Conservation (phyloP, 2,888 invertebrate genomes). For the Caenorhabditis sulstoni region DNA sequence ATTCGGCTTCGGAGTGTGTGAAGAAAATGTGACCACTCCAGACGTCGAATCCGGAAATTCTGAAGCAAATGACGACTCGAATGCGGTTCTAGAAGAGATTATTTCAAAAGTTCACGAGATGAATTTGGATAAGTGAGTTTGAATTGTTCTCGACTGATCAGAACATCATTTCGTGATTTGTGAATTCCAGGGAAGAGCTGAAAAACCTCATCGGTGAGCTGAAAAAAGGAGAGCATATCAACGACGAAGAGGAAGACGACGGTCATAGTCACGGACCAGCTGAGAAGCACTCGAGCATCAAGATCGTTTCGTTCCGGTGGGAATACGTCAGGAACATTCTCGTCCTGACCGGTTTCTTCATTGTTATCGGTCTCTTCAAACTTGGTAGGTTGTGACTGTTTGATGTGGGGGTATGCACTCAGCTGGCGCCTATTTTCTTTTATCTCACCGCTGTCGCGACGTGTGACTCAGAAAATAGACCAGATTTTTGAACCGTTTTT, state of each 20-base stretch:
- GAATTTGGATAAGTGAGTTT: slow-evolving; percentile 26
- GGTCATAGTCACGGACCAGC: slow-evolving; percentile 15
- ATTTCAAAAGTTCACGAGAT: neutral
- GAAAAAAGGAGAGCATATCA: slow-evolving; percentile 20
- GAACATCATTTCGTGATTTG: no score
- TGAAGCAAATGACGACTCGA: neutral
- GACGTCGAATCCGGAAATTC: neutral
- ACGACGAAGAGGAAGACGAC: neutral
- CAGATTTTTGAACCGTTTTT: slow-evolving; percentile 45
- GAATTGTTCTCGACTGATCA: neutral
- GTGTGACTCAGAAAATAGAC: slow-evolving; percentile 35
- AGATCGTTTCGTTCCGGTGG: slow-evolving; percentile 73
- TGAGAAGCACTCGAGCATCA: slow-evolving; percentile 28
- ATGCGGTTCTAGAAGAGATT: neutral
- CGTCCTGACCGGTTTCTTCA: slow-evolving; percentile 82
- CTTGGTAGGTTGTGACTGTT: slow-evolving; percentile 81
- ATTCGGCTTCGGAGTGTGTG: neutral
- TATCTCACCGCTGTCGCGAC: slow-evolving; percentile 32
- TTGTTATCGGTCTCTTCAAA: slow-evolving; percentile 83
- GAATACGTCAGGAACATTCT: slow-evolving; percentile 81
- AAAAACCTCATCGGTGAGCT: neutral
- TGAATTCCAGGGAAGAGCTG: no score
- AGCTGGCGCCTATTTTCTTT: slow-evolving; percentile 44
- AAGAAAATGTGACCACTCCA: no score
- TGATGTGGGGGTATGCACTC: slow-evolving; percentile 44